Base-by-base conservation (phyloP, 2,113 vertebrate species). In the Trachemys scripta region DNA sequence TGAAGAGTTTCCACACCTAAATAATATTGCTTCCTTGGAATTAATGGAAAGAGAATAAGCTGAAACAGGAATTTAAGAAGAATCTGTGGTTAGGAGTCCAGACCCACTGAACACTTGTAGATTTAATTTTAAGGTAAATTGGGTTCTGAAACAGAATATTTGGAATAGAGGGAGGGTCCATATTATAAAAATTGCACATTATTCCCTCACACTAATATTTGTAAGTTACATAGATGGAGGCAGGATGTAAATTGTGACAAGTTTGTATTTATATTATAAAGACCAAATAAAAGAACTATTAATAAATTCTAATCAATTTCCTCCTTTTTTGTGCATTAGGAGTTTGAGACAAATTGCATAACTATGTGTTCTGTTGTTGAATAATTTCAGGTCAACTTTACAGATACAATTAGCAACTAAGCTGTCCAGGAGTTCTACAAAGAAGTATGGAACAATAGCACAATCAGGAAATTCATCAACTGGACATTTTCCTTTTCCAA, bases 301-400 rank as follows among this genome's bases (percentile, higher is more conserved):
- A 56, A 45, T 24, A 59, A 2, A 6, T 80, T 69, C 90, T 84
- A n/a, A 90, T 89, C 86, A 94, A 79, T 90, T 83, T 83, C 49
- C 31, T 53, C 85, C 11, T 45, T 83, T 87, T 90, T 50, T n/a
- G 81, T 95, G 79, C 82, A 49, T 85, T 72, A 84, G 20, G 82
- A 65, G 54, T 42, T 88, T 38, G n/a, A 90, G 87, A 72, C 72
- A 87, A 92, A 95, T 95, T 65, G 59, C 53, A 2, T 1, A 0
- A 2, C 1, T 0, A 42, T 81, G 93, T 79, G 93, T 91, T 56
- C 84, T 95, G 94, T 29, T 65, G 84, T 91, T 91, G 88, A 47
- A n/a, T 11, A 31, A 92, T 82, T 95, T 82, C 90, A 94, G 94
- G 93, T 95, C 94, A 96, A 85, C 88, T 95, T 94, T 92, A 95